Conservation (phyloP, 2,888 invertebrate species). For the Himalopsyche anomala region DNA sequence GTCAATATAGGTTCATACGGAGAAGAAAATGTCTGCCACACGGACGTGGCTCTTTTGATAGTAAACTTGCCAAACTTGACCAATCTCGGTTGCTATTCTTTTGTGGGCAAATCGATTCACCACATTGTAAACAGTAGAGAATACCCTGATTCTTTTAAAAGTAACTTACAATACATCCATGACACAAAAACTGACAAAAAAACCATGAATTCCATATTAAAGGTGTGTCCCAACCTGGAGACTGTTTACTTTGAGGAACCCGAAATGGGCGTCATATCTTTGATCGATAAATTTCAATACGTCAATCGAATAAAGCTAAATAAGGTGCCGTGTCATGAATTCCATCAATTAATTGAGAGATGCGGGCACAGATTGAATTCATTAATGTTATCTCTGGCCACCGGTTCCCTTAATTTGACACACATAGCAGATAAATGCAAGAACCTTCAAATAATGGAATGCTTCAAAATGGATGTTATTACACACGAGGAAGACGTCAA, state of each 20-base stretch:
- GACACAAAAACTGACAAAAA: slow-evolving; percentile 80
- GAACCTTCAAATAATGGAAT: slow-evolving; percentile 79
- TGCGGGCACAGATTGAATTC: slow-evolving; percentile 77
- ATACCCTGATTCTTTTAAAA: slow-evolving; percentile 76
- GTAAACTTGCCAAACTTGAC: slow-evolving; percentile 80
- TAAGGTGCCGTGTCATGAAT: slow-evolving; percentile 79
- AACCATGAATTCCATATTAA: slow-evolving; percentile 78
- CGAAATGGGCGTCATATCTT: slow-evolving; percentile 75
- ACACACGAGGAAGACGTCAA: slow-evolving; percentile 77
- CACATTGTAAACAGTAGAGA: slow-evolving; percentile 77
- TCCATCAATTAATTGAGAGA: slow-evolving; percentile 77
- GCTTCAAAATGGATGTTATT: slow-evolving; percentile 81
- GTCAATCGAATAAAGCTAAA: slow-evolving; percentile 80
- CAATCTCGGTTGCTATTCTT: slow-evolving; percentile 82
- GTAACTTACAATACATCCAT: slow-evolving; percentile 82
- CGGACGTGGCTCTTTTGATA: slow-evolving; percentile 80
- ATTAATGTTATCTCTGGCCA: slow-evolving; percentile 78
- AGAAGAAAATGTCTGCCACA: slow-evolving; percentile 82
- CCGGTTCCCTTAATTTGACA: slow-evolving; percentile 78
- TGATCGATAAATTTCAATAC: slow-evolving; percentile 74
- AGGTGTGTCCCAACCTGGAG: slow-evolving; percentile 80
- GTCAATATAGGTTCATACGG: slow-evolving; percentile 84
- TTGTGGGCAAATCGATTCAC: slow-evolving; percentile 80
- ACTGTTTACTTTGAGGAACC: slow-evolving; percentile 82
- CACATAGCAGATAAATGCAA: slow-evolving; percentile 79